Evolutionary conservation across 2,113 vertebrate species (phyloP).

Genomic region (Seriola dumerili): DNA sequence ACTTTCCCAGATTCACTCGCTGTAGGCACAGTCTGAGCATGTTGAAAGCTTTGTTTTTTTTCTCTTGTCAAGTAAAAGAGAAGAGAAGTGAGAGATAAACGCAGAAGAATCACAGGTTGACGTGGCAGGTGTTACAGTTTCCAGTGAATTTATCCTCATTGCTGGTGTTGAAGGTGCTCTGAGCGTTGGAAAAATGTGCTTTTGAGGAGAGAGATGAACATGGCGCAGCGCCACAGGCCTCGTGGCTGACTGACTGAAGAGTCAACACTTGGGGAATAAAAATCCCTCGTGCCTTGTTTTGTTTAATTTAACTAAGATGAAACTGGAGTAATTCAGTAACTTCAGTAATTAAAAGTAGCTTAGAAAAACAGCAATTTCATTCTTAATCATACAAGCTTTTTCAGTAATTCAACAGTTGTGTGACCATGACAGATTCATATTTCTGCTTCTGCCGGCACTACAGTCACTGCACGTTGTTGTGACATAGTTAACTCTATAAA

Average conservation of each 20-base stretch:
- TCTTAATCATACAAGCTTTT: neutral
- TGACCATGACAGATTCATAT: neutral
- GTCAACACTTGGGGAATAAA: neutral
- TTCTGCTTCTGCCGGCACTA: no score
- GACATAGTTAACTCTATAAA: no score
- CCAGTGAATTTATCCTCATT: neutral
- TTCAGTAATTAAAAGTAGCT: neutral
- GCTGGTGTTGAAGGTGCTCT: neutral
- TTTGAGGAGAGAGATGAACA: neutral
- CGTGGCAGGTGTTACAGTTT: conserved; percentile 7
- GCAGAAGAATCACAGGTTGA: conserved; percentile 7
- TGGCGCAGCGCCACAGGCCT: neutral
- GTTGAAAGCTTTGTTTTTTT: conserved; percentile 23
- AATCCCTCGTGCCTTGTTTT: neutral
- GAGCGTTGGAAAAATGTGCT: neutral
- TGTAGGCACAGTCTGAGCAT: conserved; percentile 3
- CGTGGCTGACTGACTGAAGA: neutral
- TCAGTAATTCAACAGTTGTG: neutral
- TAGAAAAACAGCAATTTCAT: neutral
- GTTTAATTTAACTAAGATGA: neutral
- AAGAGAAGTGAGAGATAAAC: conserved; percentile 4
- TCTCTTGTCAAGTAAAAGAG: neutral
- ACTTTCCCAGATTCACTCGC: neutral
- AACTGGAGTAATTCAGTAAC: neutral
- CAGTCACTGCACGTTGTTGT: no score